Base-by-base conservation (phyloP, 2,113 vertebrate species). In the Sula dactylatra region DNA sequence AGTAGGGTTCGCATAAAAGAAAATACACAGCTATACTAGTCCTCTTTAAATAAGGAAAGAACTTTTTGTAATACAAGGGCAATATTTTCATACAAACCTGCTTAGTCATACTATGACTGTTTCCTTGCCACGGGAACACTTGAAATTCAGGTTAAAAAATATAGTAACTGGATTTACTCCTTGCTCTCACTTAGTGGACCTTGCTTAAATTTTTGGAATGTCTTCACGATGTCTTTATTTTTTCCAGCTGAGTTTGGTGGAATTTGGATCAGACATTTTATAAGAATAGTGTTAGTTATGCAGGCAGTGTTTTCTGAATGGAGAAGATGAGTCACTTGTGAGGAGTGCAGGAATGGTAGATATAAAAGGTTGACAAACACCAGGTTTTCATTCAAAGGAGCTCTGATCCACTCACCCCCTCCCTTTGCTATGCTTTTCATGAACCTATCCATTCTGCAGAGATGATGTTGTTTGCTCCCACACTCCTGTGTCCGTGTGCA, bases 401-500 rank as follows among this genome's bases (percentile, higher is more conserved):
- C 36, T 74, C 42, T 80, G 58, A 79, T 49, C 31, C 31, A n/a
- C 27, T 73, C 55, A 54, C 2, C 8, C 25, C 7, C 11, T 69
- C 36, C 50, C 24, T 85, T 71, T 49, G 45, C 22, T 56, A 8
- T 6, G 2, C n/a, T 81, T 83, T 80, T 58, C 40, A 22, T 34
- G 5, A 56, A 44, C 11, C 1, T 7, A 16, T 32, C 40, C 22
- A 20, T 69, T 77, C 80, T 83, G 56, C 47, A n/a, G 40, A 61
- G 40, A 11, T 0, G 0, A 12, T 84, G 18, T 27, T 73, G 14
- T 44, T 73, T 47, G 20, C 52, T 87, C 38, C 47, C 58, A 45
- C 1, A 1, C 14, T 73, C 32, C 66, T 0, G 0, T 17, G 16
- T 31, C 49, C 40, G 24, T 55, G 44, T 55, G 44, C 36, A 74